Base-by-base conservation (phyloP, 2,797 vertebrate genomes). In the Hylomyscus alleni region DNA sequence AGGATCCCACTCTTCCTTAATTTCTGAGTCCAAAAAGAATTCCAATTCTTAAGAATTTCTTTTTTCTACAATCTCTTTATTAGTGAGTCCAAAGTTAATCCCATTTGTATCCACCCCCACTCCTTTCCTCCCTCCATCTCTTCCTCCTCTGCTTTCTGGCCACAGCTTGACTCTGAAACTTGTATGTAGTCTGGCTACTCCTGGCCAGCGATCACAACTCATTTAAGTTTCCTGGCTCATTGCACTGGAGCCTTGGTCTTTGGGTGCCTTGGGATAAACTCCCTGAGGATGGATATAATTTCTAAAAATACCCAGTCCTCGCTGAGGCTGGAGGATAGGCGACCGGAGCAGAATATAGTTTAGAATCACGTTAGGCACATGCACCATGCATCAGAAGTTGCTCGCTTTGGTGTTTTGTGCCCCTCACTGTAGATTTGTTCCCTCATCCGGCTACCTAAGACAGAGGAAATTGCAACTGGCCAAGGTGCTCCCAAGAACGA, bases 341-440 rank as follows among this genome's bases (percentile, higher is more conserved):
- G 9, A 67, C 76, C 15, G 67, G 40, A 83, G 11, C 13, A 29
- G 40, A 67, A 44, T 15, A 5, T 26, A 50, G 22, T 40, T 11
- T 89, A 69, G 24, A 95, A 34, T 89, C 31, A 65, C 40, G 44
- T 52, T 62, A 80, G 60, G 24, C 86, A 47, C 6, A 47, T 92
- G 93, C 14, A 62, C 29, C 86, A 65, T 73, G 37, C 93, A 67
- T 58, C 10, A 67, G 77, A 95, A 69, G 75, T 92, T 47, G 37
- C 7, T 54, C 31, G 62, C 54, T 78, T 93, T 29, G 89, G 1
- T 78, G 40, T 75, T 95, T 92, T 77, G n/a, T 80, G 50, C 15
- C 58, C 58, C 92, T 77, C 80, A 98, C 72, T 73, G 52, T 90
- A 99, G 99, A 98, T 99, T 94, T 99, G 99, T 96, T 99, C 98